Evolutionary conservation across 30 jellyfish, hydroid and myxozoan genomes (phyloP).

Genomic region (Aurelia coerulea): DNA sequence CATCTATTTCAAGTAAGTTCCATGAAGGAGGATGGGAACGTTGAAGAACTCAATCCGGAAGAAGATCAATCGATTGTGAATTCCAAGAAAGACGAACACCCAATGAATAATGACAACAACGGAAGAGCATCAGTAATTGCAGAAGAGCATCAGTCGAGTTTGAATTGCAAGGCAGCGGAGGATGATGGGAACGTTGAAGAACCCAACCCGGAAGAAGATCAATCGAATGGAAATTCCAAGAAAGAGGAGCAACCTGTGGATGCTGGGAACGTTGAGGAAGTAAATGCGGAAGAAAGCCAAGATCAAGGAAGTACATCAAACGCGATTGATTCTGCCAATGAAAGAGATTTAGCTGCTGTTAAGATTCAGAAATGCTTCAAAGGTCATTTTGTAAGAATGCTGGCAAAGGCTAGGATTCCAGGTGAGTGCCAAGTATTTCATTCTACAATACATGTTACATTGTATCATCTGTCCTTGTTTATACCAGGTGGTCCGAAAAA

Average conservation of each 20-base stretch:
- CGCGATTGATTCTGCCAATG: neutral
- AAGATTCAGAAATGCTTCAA: slow-evolving; percentile 75
- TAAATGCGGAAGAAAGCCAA: slow-evolving; percentile 11
- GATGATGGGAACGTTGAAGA: neutral
- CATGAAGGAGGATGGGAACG: neutral
- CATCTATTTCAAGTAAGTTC: neutral
- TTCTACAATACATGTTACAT: too few species aligned
- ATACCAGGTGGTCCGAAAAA: too few species aligned
- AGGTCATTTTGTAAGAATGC: slow-evolving; percentile 55
- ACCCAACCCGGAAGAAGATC: neutral
- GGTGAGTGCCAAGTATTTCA: slow-evolving; percentile 31
- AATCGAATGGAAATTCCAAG: too few species aligned
- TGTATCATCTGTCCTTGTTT: too few species aligned
- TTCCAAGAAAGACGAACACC: neutral
- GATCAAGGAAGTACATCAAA: neutral
- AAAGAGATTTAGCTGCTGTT: slow-evolving; percentile 64
- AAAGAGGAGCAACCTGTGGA: neutral
- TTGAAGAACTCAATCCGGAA: neutral
- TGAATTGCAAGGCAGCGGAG: neutral
- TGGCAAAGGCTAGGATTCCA: slow-evolving; percentile 47
- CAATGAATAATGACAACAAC: neutral
- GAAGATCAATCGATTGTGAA: slow-evolving; percentile 1
- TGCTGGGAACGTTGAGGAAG: neutral
- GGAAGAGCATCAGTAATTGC: slow-evolving; percentile 10
- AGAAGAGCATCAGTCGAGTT: neutral